Evolutionary conservation across 2,797 vertebrate genomes (phyloP).

Genomic region (Dryobates pubescens): DNA sequence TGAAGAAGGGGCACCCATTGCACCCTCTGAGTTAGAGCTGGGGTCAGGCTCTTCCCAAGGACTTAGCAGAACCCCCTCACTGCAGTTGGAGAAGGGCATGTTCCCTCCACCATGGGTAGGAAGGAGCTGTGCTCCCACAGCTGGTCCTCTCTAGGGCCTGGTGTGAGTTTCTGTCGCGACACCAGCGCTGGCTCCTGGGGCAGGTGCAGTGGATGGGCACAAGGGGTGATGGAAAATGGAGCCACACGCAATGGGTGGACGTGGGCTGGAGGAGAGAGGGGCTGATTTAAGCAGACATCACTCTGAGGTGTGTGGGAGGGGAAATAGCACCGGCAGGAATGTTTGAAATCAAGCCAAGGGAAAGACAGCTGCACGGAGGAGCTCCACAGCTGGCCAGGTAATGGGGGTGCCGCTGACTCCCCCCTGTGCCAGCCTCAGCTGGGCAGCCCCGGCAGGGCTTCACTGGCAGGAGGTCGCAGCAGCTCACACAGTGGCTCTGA

Average conservation of each 20-base stretch:
- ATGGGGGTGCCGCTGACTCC: neutral
- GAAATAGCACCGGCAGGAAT: slow-evolving; percentile 64
- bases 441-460: neutral
- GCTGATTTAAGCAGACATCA: neutral
- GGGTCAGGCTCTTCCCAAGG: rapidly evolving
- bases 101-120: rapidly evolving
- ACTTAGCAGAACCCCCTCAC: rapidly evolving
- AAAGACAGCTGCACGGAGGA: slow-evolving; percentile 38
- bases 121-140: rapidly evolving
- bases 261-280: neutral
- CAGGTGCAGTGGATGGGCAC: rapidly evolving
- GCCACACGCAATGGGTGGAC: rapidly evolving
- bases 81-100: neutral
- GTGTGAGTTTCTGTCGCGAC: rapidly evolving
- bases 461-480: rapidly evolving
- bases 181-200: rapidly evolving
- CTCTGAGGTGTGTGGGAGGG: slow-evolving; percentile 61
- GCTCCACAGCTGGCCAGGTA: neutral
- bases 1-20: rapidly evolving
- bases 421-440: neutral
- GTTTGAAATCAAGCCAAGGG: slow-evolving; percentile 58
- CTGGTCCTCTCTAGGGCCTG: rapidly evolving
- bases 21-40: rapidly evolving
- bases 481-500: rapidly evolving
- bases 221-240: rapidly evolving